These are phyloP conservation scores for Clarias laeviceps DNA, from an alignment of 2,797 vertebrate species.

Conservation along the genomic window DNA sequence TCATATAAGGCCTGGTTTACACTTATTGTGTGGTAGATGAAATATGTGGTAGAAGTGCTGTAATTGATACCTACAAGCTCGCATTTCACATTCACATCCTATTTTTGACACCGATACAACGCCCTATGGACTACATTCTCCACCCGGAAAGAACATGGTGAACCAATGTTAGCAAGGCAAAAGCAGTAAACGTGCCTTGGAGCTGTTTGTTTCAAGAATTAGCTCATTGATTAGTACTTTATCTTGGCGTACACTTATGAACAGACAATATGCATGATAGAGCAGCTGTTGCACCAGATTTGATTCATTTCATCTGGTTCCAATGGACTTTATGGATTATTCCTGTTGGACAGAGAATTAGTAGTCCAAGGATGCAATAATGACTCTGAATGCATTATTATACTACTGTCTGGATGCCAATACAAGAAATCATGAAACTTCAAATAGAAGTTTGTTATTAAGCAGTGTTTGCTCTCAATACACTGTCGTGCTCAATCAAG, in stretches of 20 bases:
- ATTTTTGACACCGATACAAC: not conserved
- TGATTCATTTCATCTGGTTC: slow-evolving; percentile 5
- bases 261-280: not conserved
- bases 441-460: not conserved
- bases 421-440: slow-evolving; percentile 6
- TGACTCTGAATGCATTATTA: not conserved
- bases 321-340: slow-evolving; percentile 19
- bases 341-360: slow-evolving; percentile 9
- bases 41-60: not conserved
- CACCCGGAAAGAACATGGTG: not conserved
- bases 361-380: slow-evolving; percentile 25
- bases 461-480: not conserved
- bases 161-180: not conserved
- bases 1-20: not conserved
- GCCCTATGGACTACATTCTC: not conserved
- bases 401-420: not conserved
- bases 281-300: slow-evolving; percentile 12
- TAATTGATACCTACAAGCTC: not conserved
- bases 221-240: slow-evolving; percentile 5
- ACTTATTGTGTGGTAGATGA: not conserved
- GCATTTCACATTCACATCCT: not conserved
- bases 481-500: not conserved
- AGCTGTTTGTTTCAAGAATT: slow-evolving; percentile 1
- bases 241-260: not conserved
- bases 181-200: not conserved